Base-by-base conservation (phyloP, 2,797 vertebrate genomes). In the Hybognathus amarus region DNA sequence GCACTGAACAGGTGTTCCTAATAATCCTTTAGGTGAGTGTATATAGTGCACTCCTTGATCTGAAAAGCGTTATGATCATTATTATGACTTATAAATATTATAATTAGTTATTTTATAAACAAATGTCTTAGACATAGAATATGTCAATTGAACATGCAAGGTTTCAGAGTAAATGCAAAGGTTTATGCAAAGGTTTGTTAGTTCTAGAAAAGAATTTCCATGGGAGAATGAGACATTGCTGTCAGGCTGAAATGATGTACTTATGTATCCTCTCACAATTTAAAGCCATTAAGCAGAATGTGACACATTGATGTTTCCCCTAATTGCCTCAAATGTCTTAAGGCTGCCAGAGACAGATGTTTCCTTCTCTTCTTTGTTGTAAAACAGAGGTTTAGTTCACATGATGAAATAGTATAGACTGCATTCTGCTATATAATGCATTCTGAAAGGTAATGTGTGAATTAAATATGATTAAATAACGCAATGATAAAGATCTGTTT, bases 251-350 rank as follows among this genome's bases (percentile, higher is more conserved):
- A 74, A 74, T 47, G 0, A 63, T 74, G 56, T 52, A 64, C 59
- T 74, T 73, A 47, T 71, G 54, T 63, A 50, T 73, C 22, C 20
- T 47, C 30, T 82, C 17, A 52, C 59, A 17, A 38, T 52, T 52
- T 22, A 73, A 73, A 64, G 42, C 69, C 69, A 82, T 82, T 82
- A 81, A 8, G 27, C 42, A 64, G 45, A 59, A 50, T 73, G 73
- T 74, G 69, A 50, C 69, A 52, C 56, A 50, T 80, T 80, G 40
- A 81, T 74, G 79, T 13, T 9, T 81, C 40, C 22, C 42, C 27
- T 74, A 74, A 74, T 82, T 82, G 80, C 69, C 15, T 64, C 22
- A 74, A 36, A 52, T 74, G 22, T 47, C 42, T 52, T 42, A 33
- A 24, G 30, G 56, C 40, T 45, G 69, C 13, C 9, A 47, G 45